Evolutionary conservation across 1,140 invertebrate genomes (phyloP).

Genomic region (Drosophila albomicans): DNA sequence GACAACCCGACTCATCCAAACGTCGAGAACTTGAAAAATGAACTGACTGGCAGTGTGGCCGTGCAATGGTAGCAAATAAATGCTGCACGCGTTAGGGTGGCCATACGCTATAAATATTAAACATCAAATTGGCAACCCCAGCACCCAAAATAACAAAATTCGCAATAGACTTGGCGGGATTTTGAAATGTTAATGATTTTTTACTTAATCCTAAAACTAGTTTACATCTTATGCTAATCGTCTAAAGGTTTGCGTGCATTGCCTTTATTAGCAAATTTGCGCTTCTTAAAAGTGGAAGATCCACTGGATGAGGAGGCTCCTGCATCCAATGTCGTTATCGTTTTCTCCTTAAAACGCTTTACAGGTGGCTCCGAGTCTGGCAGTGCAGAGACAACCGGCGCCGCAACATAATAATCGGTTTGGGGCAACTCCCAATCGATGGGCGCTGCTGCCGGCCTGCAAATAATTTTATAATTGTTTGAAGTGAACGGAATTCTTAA

Average conservation of each 20-base stretch:
- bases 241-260: conserved; percentile 87
- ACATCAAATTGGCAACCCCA: conserved; percentile 22
- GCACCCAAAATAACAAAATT: neutral
- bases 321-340: conserved; percentile 85
- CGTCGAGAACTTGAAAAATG: conserved; percentile 44
- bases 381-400: conserved; percentile 67
- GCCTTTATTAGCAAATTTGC: conserved; percentile 87
- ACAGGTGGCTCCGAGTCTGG: conserved; percentile 83
- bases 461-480: conserved; percentile 15
- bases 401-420: conserved; percentile 77
- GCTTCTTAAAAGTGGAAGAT: conserved; percentile 87
- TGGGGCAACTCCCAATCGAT: conserved; percentile 88
- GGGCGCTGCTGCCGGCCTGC: conserved; percentile 67
- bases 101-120: neutral
- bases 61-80: neutral
- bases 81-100: conserved; percentile 1
- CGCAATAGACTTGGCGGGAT: neutral
- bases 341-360: conserved; percentile 89
- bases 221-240: conserved; percentile 68
- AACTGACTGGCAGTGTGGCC: conserved; percentile 36
- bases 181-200: neutral
- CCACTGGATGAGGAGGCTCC: conserved; percentile 73
- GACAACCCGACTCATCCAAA: conserved; percentile 36
- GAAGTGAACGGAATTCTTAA: neutral
- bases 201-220: neutral